These are phyloP conservation scores for Himalopsyche kuldschensis DNA, from an alignment of 2,888 invertebrate genomes.

Conservation along the genomic window DNA sequence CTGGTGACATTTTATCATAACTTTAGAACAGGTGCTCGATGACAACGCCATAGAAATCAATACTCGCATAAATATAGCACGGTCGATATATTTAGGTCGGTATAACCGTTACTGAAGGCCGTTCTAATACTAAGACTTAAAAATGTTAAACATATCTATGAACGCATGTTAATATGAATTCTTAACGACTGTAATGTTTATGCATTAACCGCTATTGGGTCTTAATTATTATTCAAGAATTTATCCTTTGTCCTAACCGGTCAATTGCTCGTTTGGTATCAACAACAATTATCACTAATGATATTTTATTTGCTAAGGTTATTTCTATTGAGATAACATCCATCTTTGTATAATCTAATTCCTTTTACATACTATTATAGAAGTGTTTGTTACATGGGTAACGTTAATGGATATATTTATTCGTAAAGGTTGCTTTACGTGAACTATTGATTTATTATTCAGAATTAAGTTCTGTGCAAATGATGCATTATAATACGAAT, in stretches of 20 bases:
- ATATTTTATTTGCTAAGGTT: background rate
- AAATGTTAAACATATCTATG: background rate
- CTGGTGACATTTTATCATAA: background rate
- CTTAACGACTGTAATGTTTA: background rate
- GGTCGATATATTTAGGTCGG: background rate
- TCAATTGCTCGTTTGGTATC: background rate
- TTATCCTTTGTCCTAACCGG: background rate
- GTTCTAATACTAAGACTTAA: background rate
- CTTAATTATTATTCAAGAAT: background rate
- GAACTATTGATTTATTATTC: background rate
- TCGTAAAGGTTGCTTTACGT: background rate
- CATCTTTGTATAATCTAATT: background rate
- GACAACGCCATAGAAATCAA: background rate
- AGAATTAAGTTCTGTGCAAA: background rate
- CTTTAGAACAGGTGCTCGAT: background rate
- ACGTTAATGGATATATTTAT: background rate
- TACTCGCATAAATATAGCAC: background rate
- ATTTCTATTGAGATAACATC: background rate
- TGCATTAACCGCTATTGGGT: background rate
- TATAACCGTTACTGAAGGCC: background rate
- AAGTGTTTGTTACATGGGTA: background rate
- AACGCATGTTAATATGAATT: background rate
- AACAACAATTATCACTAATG: background rate
- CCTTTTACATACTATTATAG: background rate
- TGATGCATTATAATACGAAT: background rate